phyloP scores from a whole-genome alignment of 2,888 invertebrate species.

The Lithophane leautieri region DNA sequence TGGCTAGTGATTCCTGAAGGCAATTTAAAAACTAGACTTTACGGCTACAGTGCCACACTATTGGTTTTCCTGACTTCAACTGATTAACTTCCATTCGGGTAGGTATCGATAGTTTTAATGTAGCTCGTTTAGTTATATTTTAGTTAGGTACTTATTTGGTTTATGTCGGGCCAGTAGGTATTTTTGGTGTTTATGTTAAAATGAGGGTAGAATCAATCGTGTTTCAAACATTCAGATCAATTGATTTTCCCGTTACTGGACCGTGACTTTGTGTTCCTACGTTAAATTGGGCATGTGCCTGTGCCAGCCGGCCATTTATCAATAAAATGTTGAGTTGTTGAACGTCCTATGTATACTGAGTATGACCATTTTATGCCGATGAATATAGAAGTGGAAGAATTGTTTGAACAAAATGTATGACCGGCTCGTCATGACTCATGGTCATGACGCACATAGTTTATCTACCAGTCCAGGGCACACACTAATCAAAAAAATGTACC shows the following conservation, averaged over 20 bases:
- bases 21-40: conserved; percentile 53
- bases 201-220: conserved; percentile 52
- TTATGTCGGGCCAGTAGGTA: neutral
- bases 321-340: conserved; percentile 59
- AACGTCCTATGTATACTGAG: conserved; percentile 51
- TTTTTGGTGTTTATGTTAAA: conserved; percentile 30
- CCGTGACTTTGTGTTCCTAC: conserved; percentile 56
- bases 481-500: neutral
- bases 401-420: conserved; percentile 2
- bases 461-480: neutral
- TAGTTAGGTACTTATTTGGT: too few relatives aligned
- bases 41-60: conserved; percentile 43
- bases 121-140: neutral
- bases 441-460: neutral
- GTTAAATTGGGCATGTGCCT: conserved; percentile 53
- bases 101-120: conserved; percentile 17
- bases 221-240: conserved; percentile 59
- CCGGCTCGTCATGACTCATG: too few relatives aligned
- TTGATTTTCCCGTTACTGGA: conserved; percentile 55
- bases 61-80: conserved; percentile 37
- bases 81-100: conserved; percentile 40
- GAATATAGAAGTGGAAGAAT: conserved; percentile 20
- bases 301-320: conserved; percentile 60
- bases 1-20: conserved; percentile 40
- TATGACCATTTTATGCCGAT: conserved; percentile 12